Conservation (phyloP, 2,113 vertebrate genomes). For the Casuarius casuarius region DNA sequence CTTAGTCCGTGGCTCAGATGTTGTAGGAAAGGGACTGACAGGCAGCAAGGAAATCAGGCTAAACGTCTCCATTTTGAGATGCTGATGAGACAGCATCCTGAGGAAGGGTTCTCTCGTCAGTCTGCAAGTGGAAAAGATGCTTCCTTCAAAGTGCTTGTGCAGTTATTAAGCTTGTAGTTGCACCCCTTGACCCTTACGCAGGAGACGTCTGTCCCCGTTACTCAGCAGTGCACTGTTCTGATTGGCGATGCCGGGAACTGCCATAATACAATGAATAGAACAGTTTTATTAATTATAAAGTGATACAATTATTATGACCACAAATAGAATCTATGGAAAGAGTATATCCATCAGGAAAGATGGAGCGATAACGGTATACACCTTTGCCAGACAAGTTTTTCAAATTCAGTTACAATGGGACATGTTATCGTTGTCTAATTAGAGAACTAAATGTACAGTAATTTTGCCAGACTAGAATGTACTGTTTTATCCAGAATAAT, state of each 20-base stretch:
- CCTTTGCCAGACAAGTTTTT: not conserved
- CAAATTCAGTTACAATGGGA: accelerated
- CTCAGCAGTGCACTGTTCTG: not conserved
- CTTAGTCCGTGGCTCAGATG: accelerated
- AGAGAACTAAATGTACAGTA: accelerated
- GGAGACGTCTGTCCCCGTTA: not conserved
- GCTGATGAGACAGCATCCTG: not conserved
- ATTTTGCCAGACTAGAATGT: not conserved
- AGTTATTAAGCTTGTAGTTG: not conserved
- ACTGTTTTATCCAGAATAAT: not conserved
- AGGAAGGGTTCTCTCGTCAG: not conserved
- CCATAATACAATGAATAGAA: not conserved
- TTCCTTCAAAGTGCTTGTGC: not conserved
- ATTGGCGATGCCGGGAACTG: accelerated
- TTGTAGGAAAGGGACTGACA: not conserved
- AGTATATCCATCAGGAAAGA: not conserved
- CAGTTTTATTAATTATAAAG: not conserved
- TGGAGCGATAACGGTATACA: not conserved
- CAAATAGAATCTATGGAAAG: not conserved
- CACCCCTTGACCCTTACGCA: not conserved
- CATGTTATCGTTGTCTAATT: not conserved
- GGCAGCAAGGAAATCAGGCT: not conserved
- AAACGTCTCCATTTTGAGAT: not conserved
- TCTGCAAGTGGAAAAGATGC: not conserved
- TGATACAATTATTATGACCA: not conserved